A percentile compares a stretch with the other conserved stretches of the same genome.
Evolutionary conservation across 2,888 invertebrate genomes (phyloP).

Genomic region (Notodonta ziczac): DNA sequence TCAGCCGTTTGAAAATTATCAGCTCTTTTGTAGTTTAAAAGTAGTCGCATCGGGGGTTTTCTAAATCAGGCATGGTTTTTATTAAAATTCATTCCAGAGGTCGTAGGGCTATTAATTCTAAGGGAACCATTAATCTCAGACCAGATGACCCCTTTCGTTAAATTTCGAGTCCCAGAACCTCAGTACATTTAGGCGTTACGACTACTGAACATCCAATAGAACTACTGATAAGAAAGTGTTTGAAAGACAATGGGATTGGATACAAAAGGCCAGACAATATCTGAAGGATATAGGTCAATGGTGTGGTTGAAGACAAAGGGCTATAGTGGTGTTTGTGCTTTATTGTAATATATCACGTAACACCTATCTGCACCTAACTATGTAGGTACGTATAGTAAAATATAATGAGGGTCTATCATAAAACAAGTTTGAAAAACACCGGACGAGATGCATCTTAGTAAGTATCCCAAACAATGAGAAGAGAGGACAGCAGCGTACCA

Average conservation of each 20-base stretch:
- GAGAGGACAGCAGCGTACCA: no score
- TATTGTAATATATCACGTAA: no score
- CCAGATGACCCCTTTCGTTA: slow-evolving; percentile 1
- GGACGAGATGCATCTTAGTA: no score
- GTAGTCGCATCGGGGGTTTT: no score
- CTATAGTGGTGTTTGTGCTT: no score
- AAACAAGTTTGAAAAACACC: no score
- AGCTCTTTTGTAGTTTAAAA: no score
- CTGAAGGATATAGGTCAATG: background rate
- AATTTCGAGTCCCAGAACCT: background rate
- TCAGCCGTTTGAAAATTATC: no score
- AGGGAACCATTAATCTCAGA: background rate
- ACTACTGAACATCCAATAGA: background rate
- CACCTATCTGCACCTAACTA: no score
- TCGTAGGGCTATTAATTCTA: background rate
- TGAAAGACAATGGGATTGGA: background rate
- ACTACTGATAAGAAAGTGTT: background rate
- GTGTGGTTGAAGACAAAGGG: slow-evolving; percentile 4
- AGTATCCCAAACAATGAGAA: no score
- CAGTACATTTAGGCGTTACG: background rate
- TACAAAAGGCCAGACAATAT: background rate
- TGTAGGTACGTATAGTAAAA: no score
- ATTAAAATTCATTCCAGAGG: background rate
- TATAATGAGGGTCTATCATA: no score
- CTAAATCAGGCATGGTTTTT: background rate